phyloP scores from a whole-genome alignment of 2,797 vertebrate species.

The Emys orbicularis region DNA sequence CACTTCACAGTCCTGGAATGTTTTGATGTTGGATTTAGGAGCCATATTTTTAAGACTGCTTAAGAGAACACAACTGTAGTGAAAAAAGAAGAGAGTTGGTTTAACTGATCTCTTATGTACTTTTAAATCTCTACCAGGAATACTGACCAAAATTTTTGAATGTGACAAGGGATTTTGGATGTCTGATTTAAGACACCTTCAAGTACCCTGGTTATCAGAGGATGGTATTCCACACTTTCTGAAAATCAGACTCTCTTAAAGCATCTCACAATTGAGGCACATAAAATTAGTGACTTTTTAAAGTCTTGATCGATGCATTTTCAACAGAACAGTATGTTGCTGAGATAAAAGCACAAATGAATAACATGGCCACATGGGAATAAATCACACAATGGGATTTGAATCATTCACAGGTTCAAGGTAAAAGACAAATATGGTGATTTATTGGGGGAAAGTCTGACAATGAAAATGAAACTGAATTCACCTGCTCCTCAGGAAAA shows the following conservation, averaged over 20 bases:
- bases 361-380: neutral
- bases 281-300: neutral
- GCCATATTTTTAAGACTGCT: neutral
- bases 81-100: neutral
- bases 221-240: neutral
- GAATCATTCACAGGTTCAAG: neutral
- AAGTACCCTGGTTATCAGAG: neutral
- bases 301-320: neutral
- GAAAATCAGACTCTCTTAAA: neutral
- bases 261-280: neutral
- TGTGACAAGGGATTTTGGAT: neutral
- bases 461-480: neutral
- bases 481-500: neutral
- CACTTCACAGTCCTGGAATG: fast-evolving
- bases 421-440: neutral
- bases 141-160: neutral
- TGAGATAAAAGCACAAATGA: neutral
- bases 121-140: neutral
- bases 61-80: neutral
- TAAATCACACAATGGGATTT: neutral
- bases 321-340: neutral
- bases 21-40: neutral
- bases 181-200: neutral
- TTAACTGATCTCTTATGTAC: neutral
- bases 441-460: neutral